These are phyloP conservation scores for Monodelphis domestica DNA, from an alignment of 2,797 vertebrate species.

Conservation along the genomic window DNA sequence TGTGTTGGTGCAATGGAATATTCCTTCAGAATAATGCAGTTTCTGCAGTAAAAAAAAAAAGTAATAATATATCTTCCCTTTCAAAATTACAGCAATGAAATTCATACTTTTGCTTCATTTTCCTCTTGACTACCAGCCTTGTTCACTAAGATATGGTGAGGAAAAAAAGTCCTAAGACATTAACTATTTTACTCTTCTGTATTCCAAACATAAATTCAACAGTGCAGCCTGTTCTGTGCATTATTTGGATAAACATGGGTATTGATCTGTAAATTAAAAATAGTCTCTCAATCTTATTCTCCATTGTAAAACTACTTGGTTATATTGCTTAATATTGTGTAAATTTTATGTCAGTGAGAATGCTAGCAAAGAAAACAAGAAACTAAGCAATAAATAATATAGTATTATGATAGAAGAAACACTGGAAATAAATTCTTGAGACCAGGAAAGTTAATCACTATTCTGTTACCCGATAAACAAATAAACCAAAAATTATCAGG, in stretches of 20 bases:
- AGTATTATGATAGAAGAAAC: not conserved
- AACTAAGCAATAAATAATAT: constrained; percentile 42
- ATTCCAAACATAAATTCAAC: constrained; percentile 43
- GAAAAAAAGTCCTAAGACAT: constrained; percentile 7
- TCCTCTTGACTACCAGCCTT: constrained; percentile 6
- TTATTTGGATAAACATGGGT: constrained; percentile 16
- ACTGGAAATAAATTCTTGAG: constrained; percentile 35
- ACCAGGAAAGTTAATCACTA: constrained; percentile 46
- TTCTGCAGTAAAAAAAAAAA: constrained; percentile 10
- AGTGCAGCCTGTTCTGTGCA: not conserved
- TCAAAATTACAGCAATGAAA: constrained; percentile 55
- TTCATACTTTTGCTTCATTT: constrained; percentile 44
- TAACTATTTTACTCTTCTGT: not conserved
- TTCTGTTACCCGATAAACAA: constrained; percentile 67
- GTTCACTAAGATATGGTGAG: not conserved
- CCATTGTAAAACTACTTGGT: constrained; percentile 14
- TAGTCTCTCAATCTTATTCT: not conserved
- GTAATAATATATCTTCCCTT: not conserved
- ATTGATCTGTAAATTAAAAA: not conserved
- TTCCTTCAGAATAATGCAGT: constrained; percentile 34
- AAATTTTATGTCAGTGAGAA: constrained; percentile 37
- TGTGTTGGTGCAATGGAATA: constrained; percentile 42
- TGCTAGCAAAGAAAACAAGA: constrained; percentile 53
- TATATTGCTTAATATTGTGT: not conserved
- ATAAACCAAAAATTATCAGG: constrained; percentile 68